These are phyloP conservation scores for Myotis davidii DNA, from an alignment of 2,113 vertebrate species.

Conservation along the genomic window DNA sequence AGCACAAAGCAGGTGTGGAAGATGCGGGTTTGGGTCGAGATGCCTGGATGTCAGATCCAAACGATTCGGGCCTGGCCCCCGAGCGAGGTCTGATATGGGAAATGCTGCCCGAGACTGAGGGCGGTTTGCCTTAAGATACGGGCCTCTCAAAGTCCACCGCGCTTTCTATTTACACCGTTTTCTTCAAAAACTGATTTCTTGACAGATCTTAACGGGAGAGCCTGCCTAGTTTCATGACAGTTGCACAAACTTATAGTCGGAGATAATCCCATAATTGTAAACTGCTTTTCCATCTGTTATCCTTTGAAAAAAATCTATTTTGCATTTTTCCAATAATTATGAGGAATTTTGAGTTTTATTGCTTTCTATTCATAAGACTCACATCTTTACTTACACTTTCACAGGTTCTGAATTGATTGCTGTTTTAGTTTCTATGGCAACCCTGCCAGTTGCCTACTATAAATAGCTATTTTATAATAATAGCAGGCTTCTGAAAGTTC, in stretches of 20 bases:
- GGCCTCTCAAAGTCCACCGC: background rate
- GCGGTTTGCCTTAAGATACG: background rate
- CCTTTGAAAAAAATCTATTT: background rate
- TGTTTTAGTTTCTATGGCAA: slow-evolving; percentile 81
- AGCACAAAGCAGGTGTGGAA: background rate
- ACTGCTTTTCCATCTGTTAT: background rate
- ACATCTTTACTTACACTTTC: slow-evolving; percentile 68
- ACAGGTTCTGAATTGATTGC: slow-evolving; percentile 69
- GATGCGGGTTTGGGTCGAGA: background rate
- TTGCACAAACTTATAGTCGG: background rate
- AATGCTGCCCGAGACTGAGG: background rate
- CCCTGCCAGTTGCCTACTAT: slow-evolving; percentile 76
- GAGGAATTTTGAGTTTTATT: slow-evolving; percentile 51
- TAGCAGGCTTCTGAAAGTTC: slow-evolving; percentile 71
- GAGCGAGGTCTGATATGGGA: background rate
- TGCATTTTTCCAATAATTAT: slow-evolving; percentile 55
- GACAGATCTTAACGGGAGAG: slow-evolving; percentile 14
- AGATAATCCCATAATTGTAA: background rate
- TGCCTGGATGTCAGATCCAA: background rate
- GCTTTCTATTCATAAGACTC: slow-evolving; percentile 61
- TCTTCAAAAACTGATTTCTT: slow-evolving; percentile 31
- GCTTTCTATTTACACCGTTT: slow-evolving; percentile 41
- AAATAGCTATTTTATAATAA: slow-evolving; percentile 79
- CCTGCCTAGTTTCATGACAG: background rate
- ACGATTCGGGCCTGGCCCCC: background rate